These are phyloP conservation scores for Fopius arisanus DNA, from an alignment of 1,140 invertebrate species.

Conservation along the genomic window DNA sequence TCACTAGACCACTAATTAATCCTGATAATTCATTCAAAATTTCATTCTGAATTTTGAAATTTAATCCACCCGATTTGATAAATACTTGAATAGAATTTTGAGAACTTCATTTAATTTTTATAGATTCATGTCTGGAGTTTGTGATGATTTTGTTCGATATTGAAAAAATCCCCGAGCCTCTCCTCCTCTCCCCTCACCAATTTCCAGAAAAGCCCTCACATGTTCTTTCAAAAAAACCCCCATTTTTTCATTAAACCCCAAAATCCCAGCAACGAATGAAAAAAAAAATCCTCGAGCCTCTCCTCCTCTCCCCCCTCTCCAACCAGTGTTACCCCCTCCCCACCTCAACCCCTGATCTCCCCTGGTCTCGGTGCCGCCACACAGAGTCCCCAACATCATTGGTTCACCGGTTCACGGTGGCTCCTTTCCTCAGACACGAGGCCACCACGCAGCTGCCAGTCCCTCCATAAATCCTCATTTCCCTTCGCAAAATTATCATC, in stretches of 20 bases:
- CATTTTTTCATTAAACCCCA: no score
- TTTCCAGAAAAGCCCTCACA: no score
- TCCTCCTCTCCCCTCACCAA: constrained; percentile 16
- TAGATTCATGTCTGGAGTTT: no score
- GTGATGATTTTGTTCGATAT: no score
- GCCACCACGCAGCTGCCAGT: constrained; percentile 50
- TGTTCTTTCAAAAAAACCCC: no score
- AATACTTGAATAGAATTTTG: no score
- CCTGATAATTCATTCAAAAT: no score
- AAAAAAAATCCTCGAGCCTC: constrained; percentile 46
- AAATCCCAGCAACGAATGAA: constrained; percentile 35
- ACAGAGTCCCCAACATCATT: constrained; percentile 46
- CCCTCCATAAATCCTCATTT: constrained; percentile 25
- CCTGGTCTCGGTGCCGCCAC: constrained; percentile 38
- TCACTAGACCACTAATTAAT: no score
- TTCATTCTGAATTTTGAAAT: no score
- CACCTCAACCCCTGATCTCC: constrained; percentile 34
- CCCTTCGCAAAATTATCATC: not conserved
- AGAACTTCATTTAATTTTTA: no score
- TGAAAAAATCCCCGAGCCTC: constrained; percentile 45
- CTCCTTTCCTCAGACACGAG: constrained; percentile 43
- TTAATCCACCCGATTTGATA: no score
- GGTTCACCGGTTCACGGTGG: constrained; percentile 50
- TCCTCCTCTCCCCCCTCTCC: constrained; percentile 24
- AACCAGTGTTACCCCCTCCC: constrained; percentile 32